These are phyloP conservation scores for Sorex fumeus DNA, from an alignment of 2,113 vertebrate genomes.

Conservation along the genomic window DNA sequence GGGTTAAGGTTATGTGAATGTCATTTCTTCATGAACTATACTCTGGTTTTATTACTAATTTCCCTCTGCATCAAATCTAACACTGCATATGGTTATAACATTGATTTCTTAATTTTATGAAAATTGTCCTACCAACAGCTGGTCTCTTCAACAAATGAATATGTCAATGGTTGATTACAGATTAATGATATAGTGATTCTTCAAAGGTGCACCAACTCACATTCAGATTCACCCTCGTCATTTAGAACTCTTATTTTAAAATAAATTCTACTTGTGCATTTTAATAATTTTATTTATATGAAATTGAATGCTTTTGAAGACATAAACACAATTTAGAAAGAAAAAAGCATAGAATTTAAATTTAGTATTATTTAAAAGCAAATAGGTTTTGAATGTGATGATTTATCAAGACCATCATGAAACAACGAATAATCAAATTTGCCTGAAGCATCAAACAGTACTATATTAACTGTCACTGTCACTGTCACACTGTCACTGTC, in stretches of 20 bases:
- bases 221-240: conserved; percentile 56
- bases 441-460: conserved; percentile 63
- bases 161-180: conserved; percentile 81
- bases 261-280: conserved; percentile 47
- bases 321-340: neutral
- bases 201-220: conserved; percentile 72
- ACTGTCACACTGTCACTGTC: too few species aligned
- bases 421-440: conserved; percentile 77
- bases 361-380: conserved; percentile 65
- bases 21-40: conserved; percentile 81
- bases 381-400: conserved; percentile 60
- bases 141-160: conserved; percentile 84
- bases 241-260: conserved; percentile 52
- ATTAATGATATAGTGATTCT: conserved; percentile 80
- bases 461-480: conserved; percentile 75
- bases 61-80: conserved; percentile 82
- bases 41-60: conserved; percentile 84
- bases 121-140: conserved; percentile 85
- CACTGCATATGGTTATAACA: conserved; percentile 83
- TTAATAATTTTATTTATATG: conserved; percentile 50
- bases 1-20: conserved; percentile 82
- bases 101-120: conserved; percentile 87
- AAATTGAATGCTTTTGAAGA: conserved; percentile 42
- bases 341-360: conserved; percentile 18
- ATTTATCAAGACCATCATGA: conserved; percentile 73